Evolutionary conservation across 1,140 invertebrate genomes (phyloP).

Genomic region (Lepidurus apus): DNA sequence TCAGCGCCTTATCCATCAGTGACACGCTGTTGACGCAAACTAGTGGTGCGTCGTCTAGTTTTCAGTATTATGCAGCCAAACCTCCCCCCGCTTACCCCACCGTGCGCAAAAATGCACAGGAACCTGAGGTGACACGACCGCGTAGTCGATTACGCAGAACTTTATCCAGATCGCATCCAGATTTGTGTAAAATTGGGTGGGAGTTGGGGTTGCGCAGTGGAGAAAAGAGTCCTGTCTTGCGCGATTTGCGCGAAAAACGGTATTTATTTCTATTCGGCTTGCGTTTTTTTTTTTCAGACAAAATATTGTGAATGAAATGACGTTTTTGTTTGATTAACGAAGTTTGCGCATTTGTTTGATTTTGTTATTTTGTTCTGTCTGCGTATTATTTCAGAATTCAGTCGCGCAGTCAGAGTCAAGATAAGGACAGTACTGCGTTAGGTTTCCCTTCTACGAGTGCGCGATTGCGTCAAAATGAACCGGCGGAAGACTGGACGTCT

Average conservation of each 20-base stretch:
- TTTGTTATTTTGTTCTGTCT: too few species aligned
- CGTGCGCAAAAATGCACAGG: conserved; percentile 1
- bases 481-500: conserved; percentile 29
- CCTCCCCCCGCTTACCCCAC: conserved; percentile 31
- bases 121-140: neutral
- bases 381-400: conserved; percentile 2
- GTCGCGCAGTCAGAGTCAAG: conserved; percentile 20
- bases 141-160: conserved; percentile 29
- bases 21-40: conserved; percentile 32
- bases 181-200: conserved; percentile 46
- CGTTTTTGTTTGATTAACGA: too few species aligned
- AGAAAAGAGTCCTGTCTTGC: conserved; percentile 19
- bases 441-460: neutral
- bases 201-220: conserved; percentile 29
- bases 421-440: neutral
- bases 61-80: conserved; percentile 31
- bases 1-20: conserved; percentile 31
- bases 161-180: conserved; percentile 73
- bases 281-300: too few species aligned
- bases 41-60: conserved; percentile 24
- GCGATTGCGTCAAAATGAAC: neutral
- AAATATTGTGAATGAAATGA: too few species aligned
- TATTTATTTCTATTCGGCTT: neutral
- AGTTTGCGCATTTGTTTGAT: too few species aligned
- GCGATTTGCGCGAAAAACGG: conserved; percentile 25